A percentile compares a stretch with the other conserved stretches of the same genome.
Evolutionary conservation across 2,888 invertebrate species (phyloP).

Genomic region (Adineta ricciae): DNA sequence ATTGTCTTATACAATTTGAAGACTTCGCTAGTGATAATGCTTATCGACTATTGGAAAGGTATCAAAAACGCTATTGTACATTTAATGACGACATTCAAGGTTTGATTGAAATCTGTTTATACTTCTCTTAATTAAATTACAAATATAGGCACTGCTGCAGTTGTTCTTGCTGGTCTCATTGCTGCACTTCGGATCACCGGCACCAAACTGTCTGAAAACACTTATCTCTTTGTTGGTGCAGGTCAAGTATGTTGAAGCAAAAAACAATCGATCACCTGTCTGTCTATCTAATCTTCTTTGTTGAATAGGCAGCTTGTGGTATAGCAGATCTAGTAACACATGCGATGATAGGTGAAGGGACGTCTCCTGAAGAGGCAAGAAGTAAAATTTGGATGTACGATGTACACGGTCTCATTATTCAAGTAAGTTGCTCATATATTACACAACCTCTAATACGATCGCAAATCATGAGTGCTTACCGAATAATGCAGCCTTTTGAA

Average conservation of each 20-base stretch:
- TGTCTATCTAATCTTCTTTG: not conserved
- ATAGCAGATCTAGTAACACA: slow-evolving; percentile 51
- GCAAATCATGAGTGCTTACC: no score
- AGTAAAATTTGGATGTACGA: slow-evolving; percentile 24
- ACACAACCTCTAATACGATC: not conserved
- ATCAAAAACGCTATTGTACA: slow-evolving; percentile 75
- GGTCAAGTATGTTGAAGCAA: slow-evolving; percentile 55
- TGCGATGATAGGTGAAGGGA: slow-evolving; percentile 21
- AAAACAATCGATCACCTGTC: no score
- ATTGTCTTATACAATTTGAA: slow-evolving; percentile 69
- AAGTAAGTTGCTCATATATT: not conserved
- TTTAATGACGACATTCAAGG: slow-evolving; percentile 99
- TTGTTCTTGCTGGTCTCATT: slow-evolving; percentile 84
- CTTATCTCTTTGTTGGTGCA: slow-evolving; percentile 88
- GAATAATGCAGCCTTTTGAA: no score
- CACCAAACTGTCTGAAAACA: slow-evolving; percentile 69
- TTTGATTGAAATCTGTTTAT: slow-evolving; percentile 38
- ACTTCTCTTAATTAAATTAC: not conserved
- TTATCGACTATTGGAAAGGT: slow-evolving; percentile 78
- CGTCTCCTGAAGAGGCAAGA: slow-evolving; percentile 24
- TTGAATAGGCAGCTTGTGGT: slow-evolving; percentile 60
- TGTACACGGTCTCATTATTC: slow-evolving; percentile 27
- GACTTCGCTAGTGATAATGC: slow-evolving; percentile 88
- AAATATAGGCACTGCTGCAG: slow-evolving; percentile 66
- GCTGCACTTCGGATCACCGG: slow-evolving; percentile 74